Base-by-base conservation (phyloP, 1,140 invertebrate species). In the Aphidius ervi region DNA sequence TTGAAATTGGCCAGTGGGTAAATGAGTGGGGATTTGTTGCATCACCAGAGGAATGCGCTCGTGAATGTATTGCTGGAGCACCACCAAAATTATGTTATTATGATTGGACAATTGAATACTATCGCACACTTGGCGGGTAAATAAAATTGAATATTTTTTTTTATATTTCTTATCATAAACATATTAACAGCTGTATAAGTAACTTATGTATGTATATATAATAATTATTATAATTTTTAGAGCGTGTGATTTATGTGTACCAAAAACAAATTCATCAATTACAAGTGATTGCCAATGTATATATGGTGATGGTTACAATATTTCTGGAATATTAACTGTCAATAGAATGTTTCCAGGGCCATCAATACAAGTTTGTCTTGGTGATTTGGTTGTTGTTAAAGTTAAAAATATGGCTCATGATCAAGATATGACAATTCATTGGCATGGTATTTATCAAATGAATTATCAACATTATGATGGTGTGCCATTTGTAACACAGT, bases 391-490 rank as follows among this genome's bases (percentile, higher is more conserved):
- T 1, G 86, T 95, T 9, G 83, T 95, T 9, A 91, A 95, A 67
- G 88, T 95, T 1, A 82, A 86, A 63, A 97, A 96, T 74, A 83
- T 86, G 54, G 85, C 95, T 74, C 83, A 87, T 68, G 90, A 90
- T 59, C 87, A 90, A 80, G 87, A 88, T 71, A 83, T 89, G 1
- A 89, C 88, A 1, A 87, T 97, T 59, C 94, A 97, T 78, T 96
- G 93, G 93, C 90, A 93, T 69, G 91, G 90, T 50, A 83, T 95
- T 50, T 88, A 85, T 76, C 92, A 94, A 80, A 79, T 84, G 45
- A 88, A 86, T 48, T 87, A 88, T 4, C 92, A 91, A 67, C 93
- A 91, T 74, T 94, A 92, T 74, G 94, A 97, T 73, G 94, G 94
- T 42, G 93, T 95, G 31, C 92, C 93, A 5, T 90, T 89, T 62